These are phyloP conservation scores for Oligia fasciuncula DNA, from an alignment of 2,888 invertebrate species.

Conservation along the genomic window DNA sequence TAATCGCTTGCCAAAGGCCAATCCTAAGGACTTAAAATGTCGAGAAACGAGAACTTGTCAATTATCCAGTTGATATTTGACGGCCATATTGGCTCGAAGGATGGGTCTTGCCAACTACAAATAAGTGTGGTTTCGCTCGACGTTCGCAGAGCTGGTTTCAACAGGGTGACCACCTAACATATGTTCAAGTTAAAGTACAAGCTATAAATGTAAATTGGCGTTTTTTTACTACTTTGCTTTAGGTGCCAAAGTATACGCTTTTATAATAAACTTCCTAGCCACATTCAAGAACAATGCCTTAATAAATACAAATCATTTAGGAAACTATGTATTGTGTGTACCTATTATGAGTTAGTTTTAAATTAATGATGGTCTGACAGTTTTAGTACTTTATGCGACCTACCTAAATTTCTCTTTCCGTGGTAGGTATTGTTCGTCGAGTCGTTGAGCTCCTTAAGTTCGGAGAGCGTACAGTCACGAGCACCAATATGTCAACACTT, in stretches of 20 bases:
- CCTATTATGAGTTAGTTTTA: background rate
- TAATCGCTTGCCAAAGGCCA: conserved; percentile 23
- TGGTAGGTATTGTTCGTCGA: conserved; percentile 1
- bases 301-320: background rate
- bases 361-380: background rate
- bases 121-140: conserved; percentile 45
- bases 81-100: conserved; percentile 45
- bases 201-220: conserved; percentile 39
- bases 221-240: conserved; percentile 14
- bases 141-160: conserved; percentile 62
- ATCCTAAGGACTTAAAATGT: conserved; percentile 23
- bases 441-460: background rate
- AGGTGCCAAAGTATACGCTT: background rate
- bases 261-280: background rate
- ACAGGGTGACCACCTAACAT: conserved; percentile 64
- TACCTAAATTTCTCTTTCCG: background rate
- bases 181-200: conserved; percentile 41
- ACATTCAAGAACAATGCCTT: background rate
- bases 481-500: too few relatives aligned
- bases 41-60: conserved; percentile 30
- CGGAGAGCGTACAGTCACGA: background rate
- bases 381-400: background rate
- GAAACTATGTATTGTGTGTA: background rate
- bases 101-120: conserved; percentile 54
- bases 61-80: conserved; percentile 41